A percentile compares a stretch with the other conserved stretches of the same genome.
Evolutionary conservation across 2,113 vertebrate species (phyloP).

Genomic region (Grallaria varia): DNA sequence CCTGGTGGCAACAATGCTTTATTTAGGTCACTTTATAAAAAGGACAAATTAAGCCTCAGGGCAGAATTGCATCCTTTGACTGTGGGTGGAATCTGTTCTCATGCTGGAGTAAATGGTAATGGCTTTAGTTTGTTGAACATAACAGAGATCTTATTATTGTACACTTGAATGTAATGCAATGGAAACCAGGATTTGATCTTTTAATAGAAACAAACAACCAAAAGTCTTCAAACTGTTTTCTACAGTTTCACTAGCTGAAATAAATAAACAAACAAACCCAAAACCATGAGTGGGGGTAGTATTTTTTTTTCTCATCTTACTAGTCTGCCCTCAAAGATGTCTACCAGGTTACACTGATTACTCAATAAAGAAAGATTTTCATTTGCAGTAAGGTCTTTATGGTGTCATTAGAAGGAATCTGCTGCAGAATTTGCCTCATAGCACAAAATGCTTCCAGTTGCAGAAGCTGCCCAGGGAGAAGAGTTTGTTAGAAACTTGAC

Average conservation of each 20-base stretch:
- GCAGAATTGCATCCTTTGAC: neutral
- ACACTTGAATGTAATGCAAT: neutral
- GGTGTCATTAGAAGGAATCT: neutral
- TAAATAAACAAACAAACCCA: neutral
- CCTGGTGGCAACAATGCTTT: neutral
- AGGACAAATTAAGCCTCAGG: slow-evolving; percentile 14
- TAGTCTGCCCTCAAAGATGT: neutral
- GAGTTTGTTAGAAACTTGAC: neutral
- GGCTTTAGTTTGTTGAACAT: neutral
- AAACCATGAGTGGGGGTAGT: neutral
- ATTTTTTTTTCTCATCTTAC: neutral
- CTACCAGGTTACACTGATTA: neutral
- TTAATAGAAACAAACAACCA: neutral
- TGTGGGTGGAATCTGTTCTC: neutral
- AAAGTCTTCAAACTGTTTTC: neutral
- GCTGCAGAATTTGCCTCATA: neutral
- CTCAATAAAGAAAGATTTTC: neutral
- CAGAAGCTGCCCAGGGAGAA: neutral
- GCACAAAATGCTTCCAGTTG: neutral
- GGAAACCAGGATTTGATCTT: slow-evolving; percentile 3
- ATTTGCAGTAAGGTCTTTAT: neutral
- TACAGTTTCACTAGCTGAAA: neutral
- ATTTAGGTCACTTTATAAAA: slow-evolving; percentile 52
- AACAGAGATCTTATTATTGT: neutral
- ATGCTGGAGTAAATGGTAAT: neutral